These are phyloP conservation scores for Zingel zingel DNA, from an alignment of 2,113 vertebrate genomes.

Conservation along the genomic window DNA sequence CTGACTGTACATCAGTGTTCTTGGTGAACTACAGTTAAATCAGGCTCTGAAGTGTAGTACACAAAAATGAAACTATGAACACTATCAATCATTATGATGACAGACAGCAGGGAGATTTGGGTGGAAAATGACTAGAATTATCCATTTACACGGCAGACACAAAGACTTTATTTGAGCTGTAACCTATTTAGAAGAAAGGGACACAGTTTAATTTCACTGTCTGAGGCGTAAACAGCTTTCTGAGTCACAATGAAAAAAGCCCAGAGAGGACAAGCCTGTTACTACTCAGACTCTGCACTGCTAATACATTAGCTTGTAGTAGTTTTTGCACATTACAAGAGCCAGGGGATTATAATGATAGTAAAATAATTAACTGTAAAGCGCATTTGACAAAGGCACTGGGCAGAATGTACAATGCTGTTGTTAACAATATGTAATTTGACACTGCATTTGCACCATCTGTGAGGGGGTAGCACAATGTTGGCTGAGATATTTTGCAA, in stretches of 20 bases:
- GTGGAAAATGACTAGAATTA: conserved; percentile 40
- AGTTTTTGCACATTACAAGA: conserved; percentile 50
- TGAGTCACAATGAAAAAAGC: conserved; percentile 27
- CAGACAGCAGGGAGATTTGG: conserved; percentile 12
- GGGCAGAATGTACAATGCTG: conserved; percentile 3
- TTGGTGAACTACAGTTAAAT: neutral
- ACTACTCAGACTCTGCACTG: neutral
- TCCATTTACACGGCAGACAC: conserved; percentile 34
- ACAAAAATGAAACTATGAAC: conserved; percentile 26
- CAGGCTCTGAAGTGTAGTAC: neutral
- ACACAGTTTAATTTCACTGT: conserved; percentile 54
- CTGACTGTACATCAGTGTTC: neutral
- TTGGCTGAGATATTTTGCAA: neutral
- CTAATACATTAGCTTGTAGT: conserved; percentile 16
- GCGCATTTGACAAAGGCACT: conserved; percentile 51
- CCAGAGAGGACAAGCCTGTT: conserved; percentile 28
- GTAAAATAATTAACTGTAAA: conserved; percentile 56
- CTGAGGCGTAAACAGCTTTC: conserved; percentile 56
- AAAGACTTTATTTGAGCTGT: conserved; percentile 25
- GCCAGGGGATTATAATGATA: conserved; percentile 30
- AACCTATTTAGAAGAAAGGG: conserved; percentile 61
- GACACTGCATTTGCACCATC: conserved; percentile 29
- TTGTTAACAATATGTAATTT: conserved; percentile 28
- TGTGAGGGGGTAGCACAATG: conserved; percentile 15
- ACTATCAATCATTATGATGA: conserved; percentile 21